phyloP scores from a whole-genome alignment of 2,113 vertebrate genomes.

The Corydoras sp. region DNA sequence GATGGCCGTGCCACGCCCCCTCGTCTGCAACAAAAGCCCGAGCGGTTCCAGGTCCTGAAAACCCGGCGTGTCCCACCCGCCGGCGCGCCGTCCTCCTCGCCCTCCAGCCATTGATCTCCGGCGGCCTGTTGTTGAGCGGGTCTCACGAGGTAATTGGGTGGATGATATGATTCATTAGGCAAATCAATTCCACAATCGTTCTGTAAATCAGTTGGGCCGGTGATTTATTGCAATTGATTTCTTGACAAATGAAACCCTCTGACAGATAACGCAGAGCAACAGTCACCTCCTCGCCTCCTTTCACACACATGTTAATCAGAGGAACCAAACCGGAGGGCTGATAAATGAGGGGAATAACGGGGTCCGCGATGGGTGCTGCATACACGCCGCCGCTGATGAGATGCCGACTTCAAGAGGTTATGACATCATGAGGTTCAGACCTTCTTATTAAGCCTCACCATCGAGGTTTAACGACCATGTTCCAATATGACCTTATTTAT shows the following conservation, averaged over 20 bases:
- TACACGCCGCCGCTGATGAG: too few relatives aligned
- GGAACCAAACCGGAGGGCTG: too few relatives aligned
- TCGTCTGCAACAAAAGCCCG: too few relatives aligned
- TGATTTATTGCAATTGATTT: slow-evolving; percentile 55
- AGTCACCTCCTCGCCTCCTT: slow-evolving; percentile 32
- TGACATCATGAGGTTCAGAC: too few relatives aligned
- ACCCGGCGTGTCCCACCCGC: slow-evolving; percentile 4
- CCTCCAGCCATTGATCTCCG: slow-evolving; percentile 45
- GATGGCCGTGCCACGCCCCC: too few relatives aligned
- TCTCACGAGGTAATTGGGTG: slow-evolving; percentile 51
- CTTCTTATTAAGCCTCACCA: too few relatives aligned
- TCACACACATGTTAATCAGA: slow-evolving; percentile 24
- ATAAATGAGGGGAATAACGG: too few relatives aligned
- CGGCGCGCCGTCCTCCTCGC: neutral
- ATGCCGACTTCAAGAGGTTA: too few relatives aligned
- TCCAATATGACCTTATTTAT: too few relatives aligned
- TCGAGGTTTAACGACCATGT: too few relatives aligned
- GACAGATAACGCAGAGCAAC: slow-evolving; percentile 46
- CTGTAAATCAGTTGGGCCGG: slow-evolving; percentile 50
- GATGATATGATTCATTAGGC: slow-evolving; percentile 58
- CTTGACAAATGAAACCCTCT: slow-evolving; percentile 50
- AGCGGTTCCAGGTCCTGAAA: slow-evolving; percentile 10
- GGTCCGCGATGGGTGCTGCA: too few relatives aligned
- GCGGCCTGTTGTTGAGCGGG: slow-evolving; percentile 43
- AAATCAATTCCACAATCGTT: slow-evolving; percentile 57